A percentile compares a stretch with the other conserved stretches of the same genome.
phyloP scores from a whole-genome alignment of 2,113 vertebrate species.

The Recurvirostra avosetta region DNA sequence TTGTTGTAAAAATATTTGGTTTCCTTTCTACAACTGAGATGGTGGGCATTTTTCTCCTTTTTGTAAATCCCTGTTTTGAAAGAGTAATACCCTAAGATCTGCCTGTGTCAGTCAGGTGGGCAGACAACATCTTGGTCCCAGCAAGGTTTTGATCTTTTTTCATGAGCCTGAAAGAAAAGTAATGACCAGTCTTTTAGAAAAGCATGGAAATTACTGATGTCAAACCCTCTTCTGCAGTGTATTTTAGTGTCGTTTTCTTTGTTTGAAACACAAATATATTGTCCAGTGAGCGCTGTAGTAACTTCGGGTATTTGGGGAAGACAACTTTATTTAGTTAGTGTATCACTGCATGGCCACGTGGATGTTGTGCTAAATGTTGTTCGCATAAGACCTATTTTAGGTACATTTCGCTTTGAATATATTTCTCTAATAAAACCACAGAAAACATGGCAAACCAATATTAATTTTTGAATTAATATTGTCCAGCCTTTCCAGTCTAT shows the following conservation, averaged over 20 bases:
- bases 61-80: not conserved
- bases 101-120: not conserved
- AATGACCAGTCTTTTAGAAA: not conserved
- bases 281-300: not conserved
- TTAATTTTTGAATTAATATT: not conserved
- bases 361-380: not conserved
- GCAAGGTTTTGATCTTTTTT: constrained; percentile 1
- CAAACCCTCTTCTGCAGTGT: not conserved
- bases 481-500: not conserved
- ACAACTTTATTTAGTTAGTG: constrained; percentile 8
- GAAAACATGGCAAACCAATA: not conserved
- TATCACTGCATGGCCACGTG: not conserved
- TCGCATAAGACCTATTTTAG: not conserved
- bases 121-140: not conserved
- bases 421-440: not conserved
- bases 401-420: constrained; percentile 24
- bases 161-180: not conserved
- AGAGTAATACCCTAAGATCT: not conserved
- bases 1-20: not conserved
- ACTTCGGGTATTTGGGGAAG: not conserved
- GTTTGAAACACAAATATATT: not conserved
- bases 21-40: constrained; percentile 1
- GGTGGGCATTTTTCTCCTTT: not conserved
- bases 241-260: not conserved
- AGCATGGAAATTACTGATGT: not conserved